A percentile compares a stretch with the other conserved stretches of the same genome.
phyloP scores from a whole-genome alignment of 2,888 invertebrate genomes.

The Byasa hedistus region DNA sequence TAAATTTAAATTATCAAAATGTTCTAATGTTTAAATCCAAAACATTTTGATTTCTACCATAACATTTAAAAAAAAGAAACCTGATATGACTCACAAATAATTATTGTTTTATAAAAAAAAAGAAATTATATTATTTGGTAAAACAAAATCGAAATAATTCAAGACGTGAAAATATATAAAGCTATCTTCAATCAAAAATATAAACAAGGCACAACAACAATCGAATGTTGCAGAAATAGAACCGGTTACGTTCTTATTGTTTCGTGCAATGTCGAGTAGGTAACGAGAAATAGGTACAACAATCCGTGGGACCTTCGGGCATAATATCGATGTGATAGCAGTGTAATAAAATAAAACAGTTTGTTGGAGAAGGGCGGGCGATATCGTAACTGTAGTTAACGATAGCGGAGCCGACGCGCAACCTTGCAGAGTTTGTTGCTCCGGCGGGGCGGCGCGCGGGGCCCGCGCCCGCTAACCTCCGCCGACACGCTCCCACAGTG shows the following conservation, averaged over 20 bases:
- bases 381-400: conserved; percentile 72
- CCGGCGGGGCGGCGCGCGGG: conserved; percentile 47
- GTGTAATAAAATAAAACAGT: conserved; percentile 70
- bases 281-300: conserved; percentile 32
- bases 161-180: too few relatives aligned
- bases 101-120: too few relatives aligned
- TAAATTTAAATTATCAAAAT: too few relatives aligned
- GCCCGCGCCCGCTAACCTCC: conserved; percentile 55
- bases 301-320: conserved; percentile 59
- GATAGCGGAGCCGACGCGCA: conserved; percentile 69
- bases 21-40: too few relatives aligned
- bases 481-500: conserved; percentile 55
- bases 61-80: too few relatives aligned
- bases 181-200: neutral
- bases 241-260: conserved; percentile 6
- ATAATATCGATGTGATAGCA: conserved; percentile 64
- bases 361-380: conserved; percentile 73
- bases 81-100: neutral
- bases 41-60: too few relatives aligned
- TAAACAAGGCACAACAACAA: conserved; percentile 2
- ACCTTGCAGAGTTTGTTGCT: conserved; percentile 79
- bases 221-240: conserved; percentile 4
- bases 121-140: neutral
- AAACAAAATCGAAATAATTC: too few relatives aligned
- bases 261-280: conserved; percentile 4